These are phyloP conservation scores for Thymelicus sylvestris DNA, from an alignment of 2,888 invertebrate species.

Conservation along the genomic window DNA sequence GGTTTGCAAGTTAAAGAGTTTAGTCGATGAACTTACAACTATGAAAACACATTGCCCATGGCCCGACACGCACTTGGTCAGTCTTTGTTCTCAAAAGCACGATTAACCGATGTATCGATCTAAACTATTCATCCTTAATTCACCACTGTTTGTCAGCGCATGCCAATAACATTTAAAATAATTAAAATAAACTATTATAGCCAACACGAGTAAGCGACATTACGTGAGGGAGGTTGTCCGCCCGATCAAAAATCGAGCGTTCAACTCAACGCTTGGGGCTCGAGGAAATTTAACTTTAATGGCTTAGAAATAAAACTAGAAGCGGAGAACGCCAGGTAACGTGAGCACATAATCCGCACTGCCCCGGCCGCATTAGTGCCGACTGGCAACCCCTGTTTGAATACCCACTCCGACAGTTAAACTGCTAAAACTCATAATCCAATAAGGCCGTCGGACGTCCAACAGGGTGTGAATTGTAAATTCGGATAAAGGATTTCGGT, in stretches of 20 bases:
- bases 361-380: constrained; percentile 56
- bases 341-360: constrained; percentile 45
- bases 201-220: constrained; percentile 19
- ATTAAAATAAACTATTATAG: neutral
- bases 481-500: constrained; percentile 40
- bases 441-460: constrained; percentile 67
- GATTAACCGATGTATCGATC: no score
- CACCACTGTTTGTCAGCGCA: neutral
- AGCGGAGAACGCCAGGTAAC: constrained; percentile 40
- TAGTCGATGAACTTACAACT: no score
- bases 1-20: no score
- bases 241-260: constrained; percentile 32
- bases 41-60: no score
- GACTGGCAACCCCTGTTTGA: constrained; percentile 65
- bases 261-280: constrained; percentile 21
- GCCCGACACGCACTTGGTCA: no score
- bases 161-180: neutral
- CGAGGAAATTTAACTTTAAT: constrained; percentile 45
- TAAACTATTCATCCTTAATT: neutral
- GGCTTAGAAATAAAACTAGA: constrained; percentile 42
- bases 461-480: constrained; percentile 57
- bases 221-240: constrained; percentile 30
- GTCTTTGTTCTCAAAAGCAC: no score
- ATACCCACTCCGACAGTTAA: constrained; percentile 65
- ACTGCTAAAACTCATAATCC: constrained; percentile 77